Base-by-base conservation (phyloP, 1,140 invertebrate species). In the Pollicipes pollicipes region DNA sequence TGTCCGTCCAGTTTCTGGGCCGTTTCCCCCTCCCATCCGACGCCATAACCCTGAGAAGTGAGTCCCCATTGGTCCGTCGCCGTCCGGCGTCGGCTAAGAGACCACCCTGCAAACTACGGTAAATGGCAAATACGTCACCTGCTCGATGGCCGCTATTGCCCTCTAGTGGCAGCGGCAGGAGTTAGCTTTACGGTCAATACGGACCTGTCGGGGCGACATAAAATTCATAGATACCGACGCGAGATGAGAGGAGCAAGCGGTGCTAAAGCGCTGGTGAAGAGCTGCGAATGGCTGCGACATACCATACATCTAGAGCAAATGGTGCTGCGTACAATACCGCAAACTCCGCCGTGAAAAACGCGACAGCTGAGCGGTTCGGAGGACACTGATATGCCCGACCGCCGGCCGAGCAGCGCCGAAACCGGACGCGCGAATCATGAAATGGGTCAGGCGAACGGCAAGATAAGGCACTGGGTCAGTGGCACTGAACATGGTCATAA, bases 71-170 rank as follows among this genome's bases (percentile, higher is more conserved):
- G 45, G 45, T 21, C 24, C 45, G 45, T 58, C 2, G 45, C 24
- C 45, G 13, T 10, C n/a, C 45, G 13, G 45, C 45, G 45, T 21
- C 45, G 45, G 45, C 45, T 58, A 21, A 58, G 45, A 58, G 45
- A 21, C 45, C 45, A 24, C 45, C 45, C 45, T 10, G 8, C 45
- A 58, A 58, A 58, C 45, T 58, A 58, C 45, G 45, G 45, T 58
- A 58, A 58, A 58, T 58, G 45, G 45, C 45, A 58, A 58, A 58
- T 58, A 58, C 45, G 45, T 58, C 45, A 58, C 45, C 45, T 58
- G 45, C 45, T 58, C 45, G 45, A 58, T 58, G 45, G 45, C 45
- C 45, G 17, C 45, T 58, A 24, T 21, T 58, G 45, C 45, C 45
- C 13, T 58, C 45, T 58, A 58, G 13, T 24, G 45, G 45, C 45